phyloP scores from a whole-genome alignment of 2,113 vertebrate species.

The Gallinago media region DNA sequence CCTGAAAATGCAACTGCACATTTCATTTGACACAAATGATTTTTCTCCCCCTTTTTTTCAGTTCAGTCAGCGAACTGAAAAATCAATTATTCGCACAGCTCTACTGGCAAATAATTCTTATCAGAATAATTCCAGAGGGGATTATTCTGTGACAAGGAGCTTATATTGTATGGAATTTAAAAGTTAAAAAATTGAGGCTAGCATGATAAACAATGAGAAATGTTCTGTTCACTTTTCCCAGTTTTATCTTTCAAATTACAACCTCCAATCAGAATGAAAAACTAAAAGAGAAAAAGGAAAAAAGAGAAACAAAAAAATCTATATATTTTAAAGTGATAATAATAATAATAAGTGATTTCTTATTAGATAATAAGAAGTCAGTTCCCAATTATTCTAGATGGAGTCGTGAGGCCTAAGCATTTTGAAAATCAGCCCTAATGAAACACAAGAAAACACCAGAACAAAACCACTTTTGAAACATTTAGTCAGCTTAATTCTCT shows the following conservation, averaged over 20 bases:
- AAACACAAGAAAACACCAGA: neutral
- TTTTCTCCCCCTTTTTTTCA: neutral
- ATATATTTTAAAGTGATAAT: neutral
- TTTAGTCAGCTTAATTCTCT: neutral
- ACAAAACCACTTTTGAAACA: neutral
- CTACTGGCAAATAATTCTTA: slow-evolving; percentile 25
- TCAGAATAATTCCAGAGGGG: slow-evolving; percentile 13
- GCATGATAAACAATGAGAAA: neutral
- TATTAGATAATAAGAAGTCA: neutral
- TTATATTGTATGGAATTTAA: neutral
- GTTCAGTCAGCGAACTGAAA: slow-evolving; percentile 20
- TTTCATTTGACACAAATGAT: neutral
- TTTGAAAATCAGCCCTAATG: neutral
- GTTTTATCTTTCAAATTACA: neutral
- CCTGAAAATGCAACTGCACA: neutral
- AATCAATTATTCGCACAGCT: neutral
- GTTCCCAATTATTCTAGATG: neutral
- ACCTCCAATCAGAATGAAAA: neutral
- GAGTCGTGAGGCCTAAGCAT: neutral
- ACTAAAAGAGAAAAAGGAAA: neutral
- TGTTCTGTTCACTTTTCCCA: neutral
- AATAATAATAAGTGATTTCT: too few species aligned
- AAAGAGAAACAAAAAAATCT: neutral
- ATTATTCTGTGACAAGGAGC: slow-evolving; percentile 10
- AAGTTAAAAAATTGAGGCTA: neutral